These are phyloP conservation scores for Saccostrea echinata DNA, from an alignment of 1,140 invertebrate genomes.

Conservation along the genomic window DNA sequence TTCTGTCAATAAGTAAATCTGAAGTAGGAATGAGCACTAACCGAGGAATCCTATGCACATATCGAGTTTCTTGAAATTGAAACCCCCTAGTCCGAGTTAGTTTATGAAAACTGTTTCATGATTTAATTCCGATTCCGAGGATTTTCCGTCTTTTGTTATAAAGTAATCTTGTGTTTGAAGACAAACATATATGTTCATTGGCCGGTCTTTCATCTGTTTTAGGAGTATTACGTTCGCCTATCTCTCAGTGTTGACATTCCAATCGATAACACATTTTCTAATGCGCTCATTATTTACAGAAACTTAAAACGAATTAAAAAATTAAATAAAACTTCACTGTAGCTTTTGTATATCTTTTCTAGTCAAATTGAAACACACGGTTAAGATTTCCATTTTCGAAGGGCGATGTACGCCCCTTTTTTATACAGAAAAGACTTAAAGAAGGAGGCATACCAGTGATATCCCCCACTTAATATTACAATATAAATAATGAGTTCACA, in stretches of 20 bases:
- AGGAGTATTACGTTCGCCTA: constrained; percentile 15
- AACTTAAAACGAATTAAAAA: constrained; percentile 36
- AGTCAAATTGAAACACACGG: constrained; percentile 29
- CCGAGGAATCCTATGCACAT: not conserved
- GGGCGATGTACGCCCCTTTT: constrained; percentile 19
- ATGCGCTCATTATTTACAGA: constrained; percentile 24
- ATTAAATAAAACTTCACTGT: constrained; percentile 26
- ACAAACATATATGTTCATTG: constrained; percentile 6
- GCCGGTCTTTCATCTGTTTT: not conserved
- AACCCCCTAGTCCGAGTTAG: not conserved
- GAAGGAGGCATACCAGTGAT: constrained; percentile 15
- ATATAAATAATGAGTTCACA: constrained; percentile 34
- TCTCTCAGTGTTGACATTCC: constrained; percentile 7
- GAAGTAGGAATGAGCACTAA: not conserved
- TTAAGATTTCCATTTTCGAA: constrained; percentile 36
- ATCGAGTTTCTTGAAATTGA: constrained; percentile 10
- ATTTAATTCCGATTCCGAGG: constrained; percentile 3
- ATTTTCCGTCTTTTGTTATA: constrained; percentile 4
- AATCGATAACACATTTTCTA: constrained; percentile 15
- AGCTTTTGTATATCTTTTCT: not conserved
- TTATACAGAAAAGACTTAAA: constrained; percentile 26
- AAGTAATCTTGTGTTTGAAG: constrained; percentile 29
- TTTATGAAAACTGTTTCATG: constrained; percentile 18
- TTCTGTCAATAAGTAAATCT: not conserved
- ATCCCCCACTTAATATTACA: constrained; percentile 32